Conservation (phyloP, 2,888 invertebrate genomes). For the Buathra laborator region DNA sequence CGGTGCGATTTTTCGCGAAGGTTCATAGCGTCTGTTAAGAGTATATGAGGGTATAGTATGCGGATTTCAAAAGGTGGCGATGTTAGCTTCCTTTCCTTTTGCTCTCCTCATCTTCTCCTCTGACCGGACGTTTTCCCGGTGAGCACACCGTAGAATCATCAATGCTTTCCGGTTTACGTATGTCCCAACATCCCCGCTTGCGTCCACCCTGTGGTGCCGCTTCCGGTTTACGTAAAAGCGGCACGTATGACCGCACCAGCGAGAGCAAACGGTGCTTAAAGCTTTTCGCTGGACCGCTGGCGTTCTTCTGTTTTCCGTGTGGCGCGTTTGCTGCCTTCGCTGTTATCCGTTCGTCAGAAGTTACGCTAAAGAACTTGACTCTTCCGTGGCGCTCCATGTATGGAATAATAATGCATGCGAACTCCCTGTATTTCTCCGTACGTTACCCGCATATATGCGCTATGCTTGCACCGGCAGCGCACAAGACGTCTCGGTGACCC, state of each 20-base stretch:
- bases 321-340: background rate
- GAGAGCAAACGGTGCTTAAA: slow-evolving; percentile 18
- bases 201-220: slow-evolving; percentile 5
- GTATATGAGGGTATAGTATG: background rate
- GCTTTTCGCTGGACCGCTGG: slow-evolving; percentile 28
- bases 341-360: slow-evolving; percentile 29
- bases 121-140: background rate
- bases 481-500: background rate
- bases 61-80: slow-evolving; percentile 26
- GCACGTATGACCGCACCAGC: slow-evolving; percentile 40
- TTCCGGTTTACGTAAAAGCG: slow-evolving; percentile 37
- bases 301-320: background rate
- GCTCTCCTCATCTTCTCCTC: slow-evolving; percentile 7
- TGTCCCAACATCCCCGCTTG: background rate
- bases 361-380: slow-evolving; percentile 58
- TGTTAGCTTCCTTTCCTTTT: slow-evolving; percentile 19
- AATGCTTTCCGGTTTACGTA: slow-evolving; percentile 14
- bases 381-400: slow-evolving; percentile 37
- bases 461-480: background rate
- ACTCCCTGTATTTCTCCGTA: slow-evolving; percentile 31
- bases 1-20: slow-evolving; percentile 66
- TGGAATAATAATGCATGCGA: slow-evolving; percentile 44
- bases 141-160: background rate
- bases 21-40: background rate
- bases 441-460: background rate